phyloP scores from a whole-genome alignment of 2,888 invertebrate genomes.

The Athalia cordata region DNA sequence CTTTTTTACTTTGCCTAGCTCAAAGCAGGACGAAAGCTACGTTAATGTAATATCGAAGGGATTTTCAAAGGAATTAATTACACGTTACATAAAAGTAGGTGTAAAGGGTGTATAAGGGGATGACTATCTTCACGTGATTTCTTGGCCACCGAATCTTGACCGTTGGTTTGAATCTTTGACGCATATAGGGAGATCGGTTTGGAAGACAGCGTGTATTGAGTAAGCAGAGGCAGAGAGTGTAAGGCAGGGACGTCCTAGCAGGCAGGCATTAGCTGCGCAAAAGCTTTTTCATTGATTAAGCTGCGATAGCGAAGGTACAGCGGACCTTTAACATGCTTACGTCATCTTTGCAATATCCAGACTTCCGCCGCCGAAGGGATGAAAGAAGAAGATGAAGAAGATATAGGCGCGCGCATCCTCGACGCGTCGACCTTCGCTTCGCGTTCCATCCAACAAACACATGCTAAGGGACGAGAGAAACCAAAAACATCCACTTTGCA shows the following conservation, averaged over 20 bases:
- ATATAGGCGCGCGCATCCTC: constrained; percentile 7
- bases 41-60: too few species aligned
- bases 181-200: too few species aligned
- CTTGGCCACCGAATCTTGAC: too few species aligned
- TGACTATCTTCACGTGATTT: too few species aligned
- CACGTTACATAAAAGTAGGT: too few species aligned
- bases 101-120: too few species aligned
- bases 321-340: constrained; percentile 30
- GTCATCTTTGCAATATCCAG: constrained; percentile 35
- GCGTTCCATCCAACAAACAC: neutral
- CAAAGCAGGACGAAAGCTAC: too few species aligned
- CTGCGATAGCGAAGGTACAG: constrained; percentile 21
- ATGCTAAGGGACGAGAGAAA: too few species aligned
- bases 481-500: too few species aligned
- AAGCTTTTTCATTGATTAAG: constrained; percentile 39
- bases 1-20: too few species aligned
- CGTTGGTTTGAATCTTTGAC: too few species aligned
- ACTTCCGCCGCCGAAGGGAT: neutral
- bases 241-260: neutral
- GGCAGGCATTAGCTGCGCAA: constrained; percentile 31
- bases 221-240: neutral
- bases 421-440: neutral
- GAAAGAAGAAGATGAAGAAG: neutral
- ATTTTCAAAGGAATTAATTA: too few species aligned
- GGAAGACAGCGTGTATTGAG: neutral